Percentiles rank a stretch among this genome's conserved stretches.
Conservation (phyloP, 2,113 vertebrate genomes). For the Chlorodrepanis virens region DNA sequence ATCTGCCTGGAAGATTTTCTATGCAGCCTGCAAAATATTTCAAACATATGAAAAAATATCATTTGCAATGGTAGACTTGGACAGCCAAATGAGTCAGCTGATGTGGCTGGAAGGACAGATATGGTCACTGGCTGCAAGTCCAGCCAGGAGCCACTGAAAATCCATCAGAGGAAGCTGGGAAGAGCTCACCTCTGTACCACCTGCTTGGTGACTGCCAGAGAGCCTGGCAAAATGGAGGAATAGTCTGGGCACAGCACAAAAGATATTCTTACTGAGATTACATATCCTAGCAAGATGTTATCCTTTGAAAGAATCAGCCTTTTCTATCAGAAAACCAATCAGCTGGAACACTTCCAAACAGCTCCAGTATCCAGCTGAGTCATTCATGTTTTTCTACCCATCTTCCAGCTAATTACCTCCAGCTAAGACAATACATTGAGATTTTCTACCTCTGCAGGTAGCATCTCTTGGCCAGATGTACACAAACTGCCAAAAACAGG, state of each 20-base stretch:
- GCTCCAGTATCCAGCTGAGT: neutral
- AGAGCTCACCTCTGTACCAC: neutral
- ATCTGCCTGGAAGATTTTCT: neutral
- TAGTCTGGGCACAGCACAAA: neutral
- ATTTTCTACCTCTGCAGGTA: neutral
- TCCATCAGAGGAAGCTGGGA: neutral
- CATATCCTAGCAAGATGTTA: neutral
- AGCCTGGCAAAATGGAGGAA: neutral
- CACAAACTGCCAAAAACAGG: neutral
- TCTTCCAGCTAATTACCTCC: slow-evolving; percentile 37
- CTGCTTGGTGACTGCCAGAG: neutral
- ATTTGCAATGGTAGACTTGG: neutral
- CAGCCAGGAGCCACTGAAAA: neutral
- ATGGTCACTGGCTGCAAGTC: neutral
- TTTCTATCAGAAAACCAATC: neutral
- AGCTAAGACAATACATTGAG: neutral
- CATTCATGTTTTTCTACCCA: neutral
- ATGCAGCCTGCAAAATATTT: neutral
- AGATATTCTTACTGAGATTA: neutral
- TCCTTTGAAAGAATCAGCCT: neutral
- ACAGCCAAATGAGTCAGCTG: neutral
- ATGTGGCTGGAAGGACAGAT: neutral
- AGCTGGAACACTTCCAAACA: neutral
- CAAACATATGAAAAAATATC: neutral
- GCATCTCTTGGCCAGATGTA: neutral